A percentile compares a stretch with the other conserved stretches of the same genome.
These are phyloP conservation scores for Limanda limanda DNA, from an alignment of 2,113 vertebrate genomes.

Conservation along the genomic window DNA sequence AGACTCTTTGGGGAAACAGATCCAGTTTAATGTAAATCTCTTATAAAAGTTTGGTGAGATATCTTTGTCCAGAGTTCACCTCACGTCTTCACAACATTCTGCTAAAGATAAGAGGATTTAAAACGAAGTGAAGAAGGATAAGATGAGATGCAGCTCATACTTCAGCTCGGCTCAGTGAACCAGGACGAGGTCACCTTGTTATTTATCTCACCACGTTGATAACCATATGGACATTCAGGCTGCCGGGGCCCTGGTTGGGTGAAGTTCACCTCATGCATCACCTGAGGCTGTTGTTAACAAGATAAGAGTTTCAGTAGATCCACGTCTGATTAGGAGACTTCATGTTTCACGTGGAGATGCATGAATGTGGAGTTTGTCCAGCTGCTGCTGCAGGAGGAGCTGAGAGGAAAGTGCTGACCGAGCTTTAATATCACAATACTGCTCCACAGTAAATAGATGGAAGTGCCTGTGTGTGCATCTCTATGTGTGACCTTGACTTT, in stretches of 20 bases:
- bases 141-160: slow-evolving; percentile 37
- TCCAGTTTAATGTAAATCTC: neutral
- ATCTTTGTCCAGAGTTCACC: neutral
- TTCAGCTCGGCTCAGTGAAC: slow-evolving; percentile 20
- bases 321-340: slow-evolving; percentile 41
- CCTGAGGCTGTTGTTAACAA: slow-evolving; percentile 40
- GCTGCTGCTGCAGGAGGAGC: slow-evolving; percentile 16
- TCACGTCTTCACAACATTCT: neutral
- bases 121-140: slow-evolving; percentile 6
- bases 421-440: slow-evolving; percentile 12
- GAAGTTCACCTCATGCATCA: slow-evolving; percentile 58
- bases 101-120: slow-evolving; percentile 23
- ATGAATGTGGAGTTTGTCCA: slow-evolving; percentile 18
- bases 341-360: slow-evolving; percentile 51
- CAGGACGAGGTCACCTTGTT: slow-evolving; percentile 57
- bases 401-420: slow-evolving; percentile 35
- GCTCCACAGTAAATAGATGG: neutral
- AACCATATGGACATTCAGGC: slow-evolving; percentile 37
- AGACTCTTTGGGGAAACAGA: neutral
- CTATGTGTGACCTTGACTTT: neutral
- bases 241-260: slow-evolving; percentile 29
- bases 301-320: slow-evolving; percentile 49
- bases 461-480: neutral
- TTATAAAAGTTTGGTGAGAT: slow-evolving; percentile 4
- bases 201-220: slow-evolving; percentile 42